Evolutionary conservation across 37 sponge, comb jelly and placozoan genomes (phyloP), one percentile per base, ranked within the genome.

Genomic region (Geodia barretti): DNA sequence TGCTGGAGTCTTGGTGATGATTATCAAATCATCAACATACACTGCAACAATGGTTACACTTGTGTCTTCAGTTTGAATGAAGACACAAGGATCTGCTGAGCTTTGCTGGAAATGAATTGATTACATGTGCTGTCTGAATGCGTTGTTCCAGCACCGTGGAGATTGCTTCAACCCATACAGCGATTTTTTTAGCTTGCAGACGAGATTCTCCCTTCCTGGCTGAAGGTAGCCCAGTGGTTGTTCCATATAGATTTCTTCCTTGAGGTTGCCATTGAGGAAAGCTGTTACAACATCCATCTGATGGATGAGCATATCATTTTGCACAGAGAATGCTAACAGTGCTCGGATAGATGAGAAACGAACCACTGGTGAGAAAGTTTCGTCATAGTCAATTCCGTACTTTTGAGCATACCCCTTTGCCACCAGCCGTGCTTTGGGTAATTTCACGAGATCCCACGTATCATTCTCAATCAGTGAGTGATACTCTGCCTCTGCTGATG

Each of bases 51-150:
- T 26, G 36, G 39, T 38, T 17, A 39, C 33, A n/a, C n/a, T n/a
- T 31, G 40, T 42, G n/a, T 63, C 80, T 31, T 3, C 43, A 61
- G 3, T 7, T 70, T 21, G 47, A 17, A 80, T 29, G 39, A 68
- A 87, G 8, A 80, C 29, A 42, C 81, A 87, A 1, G 87, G 87
- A 74, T 87, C 87, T 33, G 81, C 87, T 33, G 40, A 5, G 23
- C 73, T 78, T 34, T 85, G 86, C n/a, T n/a, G n/a, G n/a, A n/a
- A n/a, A n/a, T n/a, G n/a, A n/a, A n/a, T n/a, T n/a, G 64, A 23
- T 70, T 42, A n/a, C 42, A 72, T 41, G 74, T n/a, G 38, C 21
- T 31, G 7, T n/a, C 38, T 7, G 17, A n/a, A 30, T 5, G 29
- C 32, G 7, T 25, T 71, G 39, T 38, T 38, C 39, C 73, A 71